Percentiles rank a stretch among this genome's conserved stretches.
Conservation (phyloP, 1,140 invertebrate species). For the Hycleus cichorii region DNA sequence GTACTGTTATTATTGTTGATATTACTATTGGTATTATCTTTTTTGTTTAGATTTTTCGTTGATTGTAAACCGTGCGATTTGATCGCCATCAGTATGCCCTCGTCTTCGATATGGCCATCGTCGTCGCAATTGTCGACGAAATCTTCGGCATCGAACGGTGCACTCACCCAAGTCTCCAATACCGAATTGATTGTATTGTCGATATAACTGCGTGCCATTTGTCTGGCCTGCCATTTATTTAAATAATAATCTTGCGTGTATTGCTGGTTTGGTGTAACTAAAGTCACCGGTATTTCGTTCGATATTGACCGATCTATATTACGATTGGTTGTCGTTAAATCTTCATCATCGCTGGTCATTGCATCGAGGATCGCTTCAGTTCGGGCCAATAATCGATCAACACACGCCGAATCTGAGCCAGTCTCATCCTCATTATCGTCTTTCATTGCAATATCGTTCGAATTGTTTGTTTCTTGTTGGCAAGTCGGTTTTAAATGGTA, state of each 20-base stretch:
- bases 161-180: slow-evolving; percentile 53
- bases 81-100: slow-evolving; percentile 58
- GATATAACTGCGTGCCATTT: slow-evolving; percentile 60
- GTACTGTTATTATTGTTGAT: neutral
- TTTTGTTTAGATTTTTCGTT: neutral
- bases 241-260: slow-evolving; percentile 47
- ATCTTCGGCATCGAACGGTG: slow-evolving; percentile 47
- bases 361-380: slow-evolving; percentile 27
- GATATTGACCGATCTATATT: slow-evolving; percentile 26
- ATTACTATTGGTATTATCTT: neutral
- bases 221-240: slow-evolving; percentile 59
- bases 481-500: slow-evolving; percentile 46
- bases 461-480: slow-evolving; percentile 1
- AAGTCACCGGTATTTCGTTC: slow-evolving; percentile 33
- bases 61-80: slow-evolving; percentile 53
- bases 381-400: slow-evolving; percentile 29
- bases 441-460: neutral
- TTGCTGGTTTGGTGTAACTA: slow-evolving; percentile 23
- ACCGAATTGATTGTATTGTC: slow-evolving; percentile 66
- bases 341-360: slow-evolving; percentile 24
- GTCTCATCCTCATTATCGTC: neutral
- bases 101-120: slow-evolving; percentile 55
- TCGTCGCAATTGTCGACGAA: slow-evolving; percentile 47
- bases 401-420: neutral
- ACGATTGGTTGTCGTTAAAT: slow-evolving; percentile 1